Evolutionary conservation across 2,888 invertebrate species (phyloP).

Genomic region (Sisyra terminalis): DNA sequence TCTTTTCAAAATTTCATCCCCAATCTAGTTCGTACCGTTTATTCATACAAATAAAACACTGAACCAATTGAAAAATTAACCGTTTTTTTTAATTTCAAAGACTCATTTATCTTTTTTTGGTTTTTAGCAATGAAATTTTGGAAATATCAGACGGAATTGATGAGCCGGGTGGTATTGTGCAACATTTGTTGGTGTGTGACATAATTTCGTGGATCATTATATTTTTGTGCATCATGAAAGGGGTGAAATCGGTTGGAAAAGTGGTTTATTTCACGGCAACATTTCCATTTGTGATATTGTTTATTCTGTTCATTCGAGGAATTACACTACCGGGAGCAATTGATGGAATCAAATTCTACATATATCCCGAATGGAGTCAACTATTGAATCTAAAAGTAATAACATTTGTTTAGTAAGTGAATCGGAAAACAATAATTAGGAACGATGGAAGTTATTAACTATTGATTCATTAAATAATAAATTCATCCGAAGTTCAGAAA

Average conservation of each 20-base stretch:
- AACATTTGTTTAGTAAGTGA: too few relatives aligned
- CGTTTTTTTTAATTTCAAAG: too few relatives aligned
- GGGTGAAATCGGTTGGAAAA: slow-evolving; percentile 77
- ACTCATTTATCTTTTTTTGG: slow-evolving; percentile 11
- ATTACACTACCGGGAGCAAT: slow-evolving; percentile 66
- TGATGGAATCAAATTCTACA: slow-evolving; percentile 59
- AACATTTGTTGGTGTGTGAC: slow-evolving; percentile 62
- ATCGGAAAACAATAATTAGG: too few relatives aligned
- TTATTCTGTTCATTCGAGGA: slow-evolving; percentile 55
- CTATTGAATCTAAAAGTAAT: slow-evolving; percentile 50
- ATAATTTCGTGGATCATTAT: slow-evolving; percentile 63
- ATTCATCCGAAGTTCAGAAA: too few relatives aligned
- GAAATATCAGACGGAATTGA: slow-evolving; percentile 58
- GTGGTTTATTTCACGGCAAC: slow-evolving; percentile 80
- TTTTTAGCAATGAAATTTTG: slow-evolving; percentile 57
- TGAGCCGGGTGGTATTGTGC: slow-evolving; percentile 59
- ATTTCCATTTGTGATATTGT: slow-evolving; percentile 62
- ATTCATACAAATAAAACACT: too few relatives aligned
- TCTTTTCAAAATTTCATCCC: too few relatives aligned
- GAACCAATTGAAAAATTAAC: too few relatives aligned
- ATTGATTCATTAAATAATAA: too few relatives aligned
- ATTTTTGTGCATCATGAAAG: slow-evolving; percentile 72
- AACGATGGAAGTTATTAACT: too few relatives aligned
- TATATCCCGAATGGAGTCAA: slow-evolving; percentile 63
- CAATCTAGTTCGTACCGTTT: too few relatives aligned